Percentiles rank a stretch among this genome's conserved stretches.
These are phyloP conservation scores for Scaptodrosophila latifasciaeformis DNA, from an alignment of 2,888 invertebrate genomes.

Conservation along the genomic window DNA sequence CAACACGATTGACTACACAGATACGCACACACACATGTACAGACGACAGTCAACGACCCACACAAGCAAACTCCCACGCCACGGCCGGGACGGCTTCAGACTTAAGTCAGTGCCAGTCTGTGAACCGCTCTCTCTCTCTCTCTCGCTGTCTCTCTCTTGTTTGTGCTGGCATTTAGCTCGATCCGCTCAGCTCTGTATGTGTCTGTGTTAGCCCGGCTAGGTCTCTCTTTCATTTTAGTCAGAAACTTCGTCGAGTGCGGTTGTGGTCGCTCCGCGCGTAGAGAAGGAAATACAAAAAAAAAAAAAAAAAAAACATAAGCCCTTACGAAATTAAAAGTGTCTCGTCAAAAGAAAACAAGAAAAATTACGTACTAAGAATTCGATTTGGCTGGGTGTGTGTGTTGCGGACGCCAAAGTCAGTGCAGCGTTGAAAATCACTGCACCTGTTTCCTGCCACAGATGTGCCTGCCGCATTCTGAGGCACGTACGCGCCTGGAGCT, in stretches of 20 bases:
- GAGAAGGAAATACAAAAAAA: not conserved
- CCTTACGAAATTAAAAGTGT: slow-evolving; percentile 44
- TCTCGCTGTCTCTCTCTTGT: not conserved
- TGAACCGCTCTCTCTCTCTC: not conserved
- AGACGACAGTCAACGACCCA: slow-evolving; percentile 24
- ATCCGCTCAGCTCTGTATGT: too few species aligned
- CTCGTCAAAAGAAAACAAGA: not conserved
- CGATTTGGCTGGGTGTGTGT: too few species aligned
- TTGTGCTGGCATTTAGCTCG: not conserved
- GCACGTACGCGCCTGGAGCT: slow-evolving; percentile 58
- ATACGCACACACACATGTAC: not conserved
- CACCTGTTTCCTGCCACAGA: slow-evolving; percentile 58
- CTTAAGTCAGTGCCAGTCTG: too few species aligned
- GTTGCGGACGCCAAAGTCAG: too few species aligned
- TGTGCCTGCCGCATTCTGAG: slow-evolving; percentile 28
- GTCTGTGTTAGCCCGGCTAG: slow-evolving; percentile 39
- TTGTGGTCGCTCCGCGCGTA: slow-evolving; percentile 12
- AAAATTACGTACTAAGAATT: too few species aligned
- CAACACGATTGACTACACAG: slow-evolving; percentile 5
- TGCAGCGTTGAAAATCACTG: slow-evolving; percentile 18
- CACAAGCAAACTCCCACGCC: slow-evolving; percentile 6
- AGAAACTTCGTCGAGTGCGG: slow-evolving; percentile 42
- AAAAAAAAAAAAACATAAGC: not conserved
- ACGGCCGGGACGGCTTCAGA: too few species aligned
- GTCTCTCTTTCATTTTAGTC: slow-evolving; percentile 33